These are phyloP conservation scores for Phalacrocorax carbo DNA, from an alignment of 2,113 vertebrate species.

Conservation along the genomic window DNA sequence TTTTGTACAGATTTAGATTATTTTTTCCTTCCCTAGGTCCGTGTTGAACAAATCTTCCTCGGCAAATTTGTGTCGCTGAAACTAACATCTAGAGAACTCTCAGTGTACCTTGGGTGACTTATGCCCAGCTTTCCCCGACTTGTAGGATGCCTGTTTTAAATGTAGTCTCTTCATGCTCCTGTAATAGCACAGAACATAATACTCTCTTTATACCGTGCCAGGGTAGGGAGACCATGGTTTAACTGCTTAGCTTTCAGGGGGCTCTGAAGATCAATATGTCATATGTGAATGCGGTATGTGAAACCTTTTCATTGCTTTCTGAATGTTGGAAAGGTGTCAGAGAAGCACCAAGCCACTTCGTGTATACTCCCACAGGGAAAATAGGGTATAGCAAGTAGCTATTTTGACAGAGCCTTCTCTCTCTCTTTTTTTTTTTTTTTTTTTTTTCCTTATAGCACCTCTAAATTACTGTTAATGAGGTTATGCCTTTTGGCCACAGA, in stretches of 20 bases:
- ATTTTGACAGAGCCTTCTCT: neutral
- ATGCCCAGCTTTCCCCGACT: neutral
- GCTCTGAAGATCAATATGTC: neutral
- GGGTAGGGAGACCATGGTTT: neutral
- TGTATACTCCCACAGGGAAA: neutral
- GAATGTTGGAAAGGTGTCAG: neutral
- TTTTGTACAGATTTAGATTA: neutral
- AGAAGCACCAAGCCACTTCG: neutral
- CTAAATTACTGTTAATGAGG: neutral
- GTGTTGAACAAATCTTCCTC: neutral
- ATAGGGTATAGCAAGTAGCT: neutral
- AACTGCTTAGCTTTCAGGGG: neutral
- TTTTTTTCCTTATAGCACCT: neutral
- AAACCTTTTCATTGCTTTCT: neutral
- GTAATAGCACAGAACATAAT: neutral
- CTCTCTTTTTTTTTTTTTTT: neutral
- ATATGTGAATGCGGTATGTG: neutral
- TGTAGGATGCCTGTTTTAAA: neutral
- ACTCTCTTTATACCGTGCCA: neutral
- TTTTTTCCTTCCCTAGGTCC: accelerated
- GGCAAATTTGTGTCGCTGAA: neutral
- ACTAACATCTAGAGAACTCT: neutral
- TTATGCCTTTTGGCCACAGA: neutral
- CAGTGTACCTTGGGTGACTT: neutral
- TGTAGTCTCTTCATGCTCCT: neutral